These are phyloP conservation scores for Emmelina monodactyla DNA, from an alignment of 2,888 invertebrate genomes.

Conservation along the genomic window DNA sequence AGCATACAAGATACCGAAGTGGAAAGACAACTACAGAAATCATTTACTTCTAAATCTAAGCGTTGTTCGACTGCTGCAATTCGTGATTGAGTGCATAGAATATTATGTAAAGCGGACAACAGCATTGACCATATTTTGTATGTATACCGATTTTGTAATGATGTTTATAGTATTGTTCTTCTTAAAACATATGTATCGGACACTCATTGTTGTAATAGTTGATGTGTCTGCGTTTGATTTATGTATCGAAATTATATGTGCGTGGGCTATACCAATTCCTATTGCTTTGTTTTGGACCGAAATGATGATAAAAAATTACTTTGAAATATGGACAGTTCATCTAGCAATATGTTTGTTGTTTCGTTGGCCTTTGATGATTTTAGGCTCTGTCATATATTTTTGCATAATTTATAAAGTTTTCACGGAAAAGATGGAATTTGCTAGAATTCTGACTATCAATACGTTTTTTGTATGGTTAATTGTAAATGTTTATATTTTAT, in stretches of 20 bases:
- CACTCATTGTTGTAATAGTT: constrained; percentile 43
- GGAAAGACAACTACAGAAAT: constrained; percentile 51
- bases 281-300: constrained; percentile 27
- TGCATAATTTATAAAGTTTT: constrained; percentile 35
- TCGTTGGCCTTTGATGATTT: constrained; percentile 44
- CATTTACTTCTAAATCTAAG: constrained; percentile 55
- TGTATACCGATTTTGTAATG: constrained; percentile 45
- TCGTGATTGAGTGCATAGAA: constrained; percentile 26
- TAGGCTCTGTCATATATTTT: constrained; percentile 37
- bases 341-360: constrained; percentile 37
- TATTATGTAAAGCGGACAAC: constrained; percentile 24
- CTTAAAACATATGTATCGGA: constrained; percentile 54
- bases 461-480: constrained; percentile 47
- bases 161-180: constrained; percentile 45
- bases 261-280: constrained; percentile 43
- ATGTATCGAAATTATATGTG: constrained; percentile 29
- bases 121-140: constrained; percentile 19
- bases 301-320: constrained; percentile 19
- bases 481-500: constrained; percentile 43
- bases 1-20: constrained; percentile 39
- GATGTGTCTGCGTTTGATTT: constrained; percentile 37
- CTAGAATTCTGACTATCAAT: constrained; percentile 38
- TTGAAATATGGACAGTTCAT: constrained; percentile 29
- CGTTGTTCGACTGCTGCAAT: constrained; percentile 39
- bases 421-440: constrained; percentile 41